These are phyloP conservation scores for Cephus spinipes DNA, from an alignment of 2,888 invertebrate genomes.

Conservation along the genomic window DNA sequence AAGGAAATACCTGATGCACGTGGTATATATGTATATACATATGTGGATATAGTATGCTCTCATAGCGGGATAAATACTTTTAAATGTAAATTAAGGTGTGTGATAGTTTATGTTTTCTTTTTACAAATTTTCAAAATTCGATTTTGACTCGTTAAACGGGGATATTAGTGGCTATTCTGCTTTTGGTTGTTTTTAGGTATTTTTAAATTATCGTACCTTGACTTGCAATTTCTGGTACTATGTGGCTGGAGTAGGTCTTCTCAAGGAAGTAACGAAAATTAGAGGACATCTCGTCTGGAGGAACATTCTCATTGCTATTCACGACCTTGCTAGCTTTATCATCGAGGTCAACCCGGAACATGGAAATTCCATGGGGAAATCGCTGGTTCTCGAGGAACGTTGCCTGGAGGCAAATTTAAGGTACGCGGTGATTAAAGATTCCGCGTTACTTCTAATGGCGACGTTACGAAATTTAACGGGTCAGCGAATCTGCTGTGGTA, in stretches of 20 bases:
- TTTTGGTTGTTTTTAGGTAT: not conserved
- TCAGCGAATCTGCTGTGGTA: not conserved
- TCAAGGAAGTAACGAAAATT: conserved; percentile 31
- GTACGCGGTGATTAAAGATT: not conserved
- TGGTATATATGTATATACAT: not conserved
- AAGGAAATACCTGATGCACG: conserved; percentile 10
- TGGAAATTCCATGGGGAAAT: conserved; percentile 5
- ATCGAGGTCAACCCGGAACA: conserved; percentile 2
- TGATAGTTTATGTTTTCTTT: not conserved
- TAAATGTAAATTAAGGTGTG: not conserved
- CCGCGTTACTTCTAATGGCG: not conserved
- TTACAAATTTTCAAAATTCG: not conserved
- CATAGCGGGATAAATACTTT: not conserved
- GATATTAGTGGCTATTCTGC: not conserved
- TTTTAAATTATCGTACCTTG: not conserved
- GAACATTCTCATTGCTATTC: conserved; percentile 8
- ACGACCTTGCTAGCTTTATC: not conserved
- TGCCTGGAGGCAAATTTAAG: not conserved
- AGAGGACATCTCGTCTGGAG: not conserved
- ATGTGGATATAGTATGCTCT: not conserved
- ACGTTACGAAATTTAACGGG: not conserved
- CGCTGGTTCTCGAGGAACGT: not conserved
- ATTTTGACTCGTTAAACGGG: not conserved
- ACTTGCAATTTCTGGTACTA: not conserved
- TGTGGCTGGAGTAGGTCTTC: conserved; percentile 13